These are phyloP conservation scores for Proisotoma minuta DNA, from an alignment of 2,888 invertebrate species.

Conservation along the genomic window DNA sequence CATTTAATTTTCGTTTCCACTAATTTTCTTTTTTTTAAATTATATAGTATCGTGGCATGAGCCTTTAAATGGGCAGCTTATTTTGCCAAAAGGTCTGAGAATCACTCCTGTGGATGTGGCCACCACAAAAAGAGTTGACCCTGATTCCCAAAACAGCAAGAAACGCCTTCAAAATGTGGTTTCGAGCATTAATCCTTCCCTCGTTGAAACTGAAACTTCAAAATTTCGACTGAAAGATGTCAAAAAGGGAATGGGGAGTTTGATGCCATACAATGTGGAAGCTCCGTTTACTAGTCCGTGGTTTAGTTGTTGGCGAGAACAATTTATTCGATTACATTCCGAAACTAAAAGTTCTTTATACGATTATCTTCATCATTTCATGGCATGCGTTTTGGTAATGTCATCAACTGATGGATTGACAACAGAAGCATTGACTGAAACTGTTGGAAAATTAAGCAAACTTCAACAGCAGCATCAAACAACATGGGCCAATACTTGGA, in stretches of 20 bases:
- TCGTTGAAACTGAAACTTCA: background rate
- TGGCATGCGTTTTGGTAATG: conserved; percentile 69
- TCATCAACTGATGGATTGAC: conserved; percentile 35
- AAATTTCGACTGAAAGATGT: conserved; percentile 7
- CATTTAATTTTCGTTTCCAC: conserved; percentile 2
- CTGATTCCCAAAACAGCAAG: conserved; percentile 33
- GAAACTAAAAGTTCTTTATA: conserved; percentile 79
- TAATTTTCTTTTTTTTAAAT: conserved; percentile 8
- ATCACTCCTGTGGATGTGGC: conserved; percentile 39
- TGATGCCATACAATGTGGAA: conserved; percentile 57
- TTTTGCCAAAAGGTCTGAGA: conserved; percentile 29
- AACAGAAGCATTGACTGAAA: conserved; percentile 58
- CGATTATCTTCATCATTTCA: conserved; percentile 87
- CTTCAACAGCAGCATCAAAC: conserved; percentile 75
- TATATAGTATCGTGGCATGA: conserved; percentile 53
- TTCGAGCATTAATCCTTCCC: conserved; percentile 6
- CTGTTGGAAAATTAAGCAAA: conserved; percentile 51
- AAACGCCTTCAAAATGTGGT: conserved; percentile 31
- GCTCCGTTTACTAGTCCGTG: conserved; percentile 78
- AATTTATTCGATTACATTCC: conserved; percentile 69
- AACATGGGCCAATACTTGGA: conserved; percentile 63
- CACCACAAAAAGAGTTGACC: conserved; percentile 47
- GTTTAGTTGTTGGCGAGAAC: conserved; percentile 93
- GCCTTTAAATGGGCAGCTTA: conserved; percentile 49
- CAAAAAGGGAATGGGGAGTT: conserved; percentile 8